These are phyloP conservation scores for Urocolius indicus DNA, from an alignment of 2,113 vertebrate genomes.

Conservation along the genomic window DNA sequence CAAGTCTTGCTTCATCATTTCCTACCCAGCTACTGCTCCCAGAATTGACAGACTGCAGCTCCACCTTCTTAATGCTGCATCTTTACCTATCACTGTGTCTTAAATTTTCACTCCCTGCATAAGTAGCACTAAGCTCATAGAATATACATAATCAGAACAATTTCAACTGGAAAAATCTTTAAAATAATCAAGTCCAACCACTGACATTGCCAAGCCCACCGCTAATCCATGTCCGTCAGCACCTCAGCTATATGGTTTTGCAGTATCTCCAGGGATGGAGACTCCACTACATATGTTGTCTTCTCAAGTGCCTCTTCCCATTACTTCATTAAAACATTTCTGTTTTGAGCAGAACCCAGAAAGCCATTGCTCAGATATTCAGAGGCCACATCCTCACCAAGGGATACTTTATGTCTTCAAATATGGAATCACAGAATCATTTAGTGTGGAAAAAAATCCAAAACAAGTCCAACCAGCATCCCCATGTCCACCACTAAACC, in stretches of 20 bases:
- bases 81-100: background rate
- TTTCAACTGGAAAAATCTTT: too few species aligned
- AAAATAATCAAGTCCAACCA: too few species aligned
- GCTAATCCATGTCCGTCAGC: too few species aligned
- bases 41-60: background rate
- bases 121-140: fast-evolving
- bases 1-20: background rate
- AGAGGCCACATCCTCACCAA: background rate
- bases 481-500: background rate
- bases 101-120: background rate
- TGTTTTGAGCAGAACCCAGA: background rate
- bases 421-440: background rate
- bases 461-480: fast-evolving
- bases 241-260: too few species aligned
- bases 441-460: background rate
- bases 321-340: background rate
- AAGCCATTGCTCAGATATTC: background rate
- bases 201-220: too few species aligned
- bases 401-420: background rate
- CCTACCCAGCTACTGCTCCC: background rate
- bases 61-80: background rate
- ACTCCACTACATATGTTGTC: background rate
- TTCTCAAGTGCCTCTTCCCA: background rate
- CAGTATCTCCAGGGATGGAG: too few species aligned
- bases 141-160: background rate